Base-by-base conservation (phyloP, 1,140 invertebrate genomes). In the Lasioglossum baleicum region DNA sequence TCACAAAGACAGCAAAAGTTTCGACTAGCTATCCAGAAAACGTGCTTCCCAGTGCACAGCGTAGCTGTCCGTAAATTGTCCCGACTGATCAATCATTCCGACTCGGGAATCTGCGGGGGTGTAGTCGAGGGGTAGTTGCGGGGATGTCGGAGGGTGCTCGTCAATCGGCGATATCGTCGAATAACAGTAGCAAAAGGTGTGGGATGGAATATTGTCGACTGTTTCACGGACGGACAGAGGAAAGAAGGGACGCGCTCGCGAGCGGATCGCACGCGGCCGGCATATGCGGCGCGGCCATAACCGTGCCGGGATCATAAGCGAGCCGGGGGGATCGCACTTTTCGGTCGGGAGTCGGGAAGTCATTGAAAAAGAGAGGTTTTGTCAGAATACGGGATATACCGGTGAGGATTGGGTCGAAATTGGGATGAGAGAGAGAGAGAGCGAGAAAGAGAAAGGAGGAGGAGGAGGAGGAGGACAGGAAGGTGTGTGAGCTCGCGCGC, bases 351-450 rank as follows among this genome's bases (percentile, higher is more conserved):
- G 88, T 88, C 73, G 83, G 83, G 85, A 87, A 91, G 87, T 92
- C 91, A 92, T 92, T 89, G 89, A 92, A 90, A 90, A 83, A 86
- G 85, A 83, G 85, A 87, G 83, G 81, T 86, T 87, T 87, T 86
- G 82, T 87, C 84, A 82, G 85, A 86, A 84, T 86, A 86, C 82
- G 79, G 82, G 85, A 83, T 87, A 81, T 84, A 87, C 84, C 69
- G 81, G 65, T 70, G 76, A 83, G 85, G 72, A 84, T 85, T 82
- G 83, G 80, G 74, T 74, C 71, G 81, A 82, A 80, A 53, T 53
- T 53, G 51, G 51, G 51, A 53, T 76, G 76, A 75, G 40, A 42
- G 51, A 44, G 42, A 53, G 56, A 67, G 69, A 61, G 72, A 20
- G 74, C 68, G 35, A 71, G n/a, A n/a, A n/a, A 26, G 26, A 26